Evolutionary conservation across 2,113 vertebrate species (phyloP).

Genomic region (Macheiramphus alcinus): DNA sequence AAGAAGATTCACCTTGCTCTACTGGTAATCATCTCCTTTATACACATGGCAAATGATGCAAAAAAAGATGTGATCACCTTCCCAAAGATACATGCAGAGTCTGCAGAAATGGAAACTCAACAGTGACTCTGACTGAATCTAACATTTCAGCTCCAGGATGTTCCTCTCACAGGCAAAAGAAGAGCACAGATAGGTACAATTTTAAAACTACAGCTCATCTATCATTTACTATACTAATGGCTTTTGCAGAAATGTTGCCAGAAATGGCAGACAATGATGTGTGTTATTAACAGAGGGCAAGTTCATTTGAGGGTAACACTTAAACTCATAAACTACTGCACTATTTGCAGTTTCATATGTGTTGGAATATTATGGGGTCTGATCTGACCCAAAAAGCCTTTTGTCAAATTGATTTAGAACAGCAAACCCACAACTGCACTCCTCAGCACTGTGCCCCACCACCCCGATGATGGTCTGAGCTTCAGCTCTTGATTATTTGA

Average conservation of each 20-base stretch:
- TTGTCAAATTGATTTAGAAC: neutral
- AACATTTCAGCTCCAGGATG: neutral
- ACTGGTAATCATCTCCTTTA: neutral
- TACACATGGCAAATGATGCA: neutral
- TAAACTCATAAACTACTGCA: neutral
- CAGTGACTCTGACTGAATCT: neutral
- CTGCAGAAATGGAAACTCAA: neutral
- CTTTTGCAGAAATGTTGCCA: neutral
- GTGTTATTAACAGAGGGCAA: neutral
- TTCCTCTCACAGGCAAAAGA: neutral
- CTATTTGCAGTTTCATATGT: neutral
- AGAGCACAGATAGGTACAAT: neutral
- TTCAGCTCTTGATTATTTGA: neutral
- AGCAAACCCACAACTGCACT: neutral
- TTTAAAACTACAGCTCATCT: neutral
- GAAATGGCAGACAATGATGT: neutral
- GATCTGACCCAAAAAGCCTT: neutral
- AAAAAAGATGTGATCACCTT: neutral
- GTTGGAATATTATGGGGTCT: neutral
- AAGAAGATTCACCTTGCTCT: neutral
- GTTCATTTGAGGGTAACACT: neutral
- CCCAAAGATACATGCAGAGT: neutral
- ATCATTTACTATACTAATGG: neutral
- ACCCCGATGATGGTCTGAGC: neutral
- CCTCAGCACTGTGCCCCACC: neutral